Percentiles rank a stretch among this genome's conserved stretches.
These are phyloP conservation scores for Pandemis heparana DNA, from an alignment of 2,888 invertebrate genomes.

Conservation along the genomic window DNA sequence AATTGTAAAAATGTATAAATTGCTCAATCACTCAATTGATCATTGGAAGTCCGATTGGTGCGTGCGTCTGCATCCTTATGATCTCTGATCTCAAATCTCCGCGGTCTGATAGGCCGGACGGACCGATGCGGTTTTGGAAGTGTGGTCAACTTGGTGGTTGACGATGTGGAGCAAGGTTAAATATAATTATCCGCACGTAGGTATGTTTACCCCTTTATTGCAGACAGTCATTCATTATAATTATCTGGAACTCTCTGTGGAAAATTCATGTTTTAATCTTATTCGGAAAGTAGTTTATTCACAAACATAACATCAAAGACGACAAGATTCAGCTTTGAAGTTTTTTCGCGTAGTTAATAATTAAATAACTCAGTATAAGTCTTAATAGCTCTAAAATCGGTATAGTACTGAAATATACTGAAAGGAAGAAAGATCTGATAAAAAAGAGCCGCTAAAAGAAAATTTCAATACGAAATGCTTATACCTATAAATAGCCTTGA, in stretches of 20 bases:
- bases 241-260: background rate
- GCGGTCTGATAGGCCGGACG: background rate
- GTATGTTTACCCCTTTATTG: background rate
- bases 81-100: background rate
- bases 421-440: background rate
- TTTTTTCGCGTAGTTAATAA: too few species aligned
- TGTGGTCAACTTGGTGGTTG: background rate
- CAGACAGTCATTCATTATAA: background rate
- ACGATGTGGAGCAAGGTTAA: conserved; percentile 18
- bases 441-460: background rate
- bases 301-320: background rate
- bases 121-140: background rate
- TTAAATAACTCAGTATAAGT: too few species aligned
- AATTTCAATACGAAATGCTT: conserved; percentile 7
- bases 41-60: background rate
- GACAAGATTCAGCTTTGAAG: too few species aligned
- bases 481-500: conserved; percentile 7
- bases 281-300: background rate
- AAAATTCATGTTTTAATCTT: background rate
- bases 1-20: background rate
- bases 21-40: background rate
- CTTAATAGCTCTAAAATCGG: too few species aligned
- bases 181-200: conserved; percentile 5
- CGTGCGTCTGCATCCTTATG: background rate
- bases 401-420: background rate